Conservation (phyloP, 1,140 invertebrate species). For the Oryctes rhinoceros region DNA sequence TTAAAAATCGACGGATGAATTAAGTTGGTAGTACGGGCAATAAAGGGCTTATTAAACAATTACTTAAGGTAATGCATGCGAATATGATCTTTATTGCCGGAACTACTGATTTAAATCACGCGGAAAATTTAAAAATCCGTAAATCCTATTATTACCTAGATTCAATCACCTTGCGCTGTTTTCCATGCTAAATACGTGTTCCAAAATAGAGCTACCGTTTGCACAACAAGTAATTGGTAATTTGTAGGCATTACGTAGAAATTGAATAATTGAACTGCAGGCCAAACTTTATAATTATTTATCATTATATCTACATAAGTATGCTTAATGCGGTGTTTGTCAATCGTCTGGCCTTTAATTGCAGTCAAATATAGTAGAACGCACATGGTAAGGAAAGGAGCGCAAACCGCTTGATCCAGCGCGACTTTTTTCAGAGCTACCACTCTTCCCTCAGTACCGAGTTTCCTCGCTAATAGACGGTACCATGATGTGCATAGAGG, state of each 20-base stretch:
- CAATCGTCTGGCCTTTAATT: constrained; percentile 68
- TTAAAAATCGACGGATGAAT: too few relatives aligned
- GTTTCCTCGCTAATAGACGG: constrained; percentile 69
- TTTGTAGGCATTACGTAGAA: constrained; percentile 83
- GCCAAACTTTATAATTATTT: constrained; percentile 86
- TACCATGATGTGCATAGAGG: constrained; percentile 77
- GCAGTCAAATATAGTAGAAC: constrained; percentile 68
- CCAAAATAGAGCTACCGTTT: constrained; percentile 83
- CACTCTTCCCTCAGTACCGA: constrained; percentile 63
- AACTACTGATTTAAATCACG: too few relatives aligned
- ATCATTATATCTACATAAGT: constrained; percentile 76
- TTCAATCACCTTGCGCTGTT: constrained; percentile 59
- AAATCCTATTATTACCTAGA: too few relatives aligned
- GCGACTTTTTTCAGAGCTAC: constrained; percentile 75
- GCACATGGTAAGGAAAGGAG: constrained; percentile 70
- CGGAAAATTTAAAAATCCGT: too few relatives aligned
- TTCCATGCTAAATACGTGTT: constrained; percentile 84
- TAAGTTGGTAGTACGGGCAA: too few relatives aligned
- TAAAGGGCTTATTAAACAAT: too few relatives aligned
- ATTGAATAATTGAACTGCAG: constrained; percentile 82
- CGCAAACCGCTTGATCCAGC: constrained; percentile 79
- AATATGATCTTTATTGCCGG: too few relatives aligned
- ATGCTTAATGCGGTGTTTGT: constrained; percentile 67
- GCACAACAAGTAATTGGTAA: constrained; percentile 83
- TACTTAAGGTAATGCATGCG: too few relatives aligned